These are phyloP conservation scores for Byasa hedistus DNA, from an alignment of 2,888 invertebrate species.

Conservation along the genomic window DNA sequence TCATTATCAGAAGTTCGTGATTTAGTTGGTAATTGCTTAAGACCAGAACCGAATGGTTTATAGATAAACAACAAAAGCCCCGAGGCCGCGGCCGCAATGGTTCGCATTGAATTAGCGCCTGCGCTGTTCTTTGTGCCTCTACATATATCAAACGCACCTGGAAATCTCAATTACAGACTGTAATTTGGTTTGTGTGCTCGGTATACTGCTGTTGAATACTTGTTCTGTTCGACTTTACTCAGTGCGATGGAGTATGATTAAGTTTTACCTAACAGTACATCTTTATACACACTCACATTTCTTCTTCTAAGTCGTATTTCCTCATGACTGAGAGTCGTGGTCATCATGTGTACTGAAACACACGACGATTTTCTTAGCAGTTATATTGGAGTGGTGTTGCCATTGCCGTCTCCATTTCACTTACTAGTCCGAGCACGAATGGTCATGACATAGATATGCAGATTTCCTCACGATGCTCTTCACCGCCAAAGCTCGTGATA, in stretches of 20 bases:
- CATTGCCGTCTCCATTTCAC: too few relatives aligned
- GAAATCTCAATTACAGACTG: conserved; percentile 21
- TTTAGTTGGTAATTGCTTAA: conserved; percentile 2
- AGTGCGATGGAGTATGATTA: neutral
- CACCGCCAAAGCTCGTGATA: too few relatives aligned
- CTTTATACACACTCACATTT: neutral
- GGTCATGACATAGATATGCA: too few relatives aligned
- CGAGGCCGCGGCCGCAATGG: conserved; percentile 1
- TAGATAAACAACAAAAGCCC: conserved; percentile 2
- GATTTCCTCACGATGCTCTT: too few relatives aligned
- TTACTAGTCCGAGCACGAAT: too few relatives aligned
- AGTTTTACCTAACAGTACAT: neutral
- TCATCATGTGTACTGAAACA: too few relatives aligned
- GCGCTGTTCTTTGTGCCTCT: conserved; percentile 6
- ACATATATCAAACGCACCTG: conserved; percentile 22
- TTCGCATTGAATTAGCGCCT: conserved; percentile 5
- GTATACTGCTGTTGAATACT: conserved; percentile 4
- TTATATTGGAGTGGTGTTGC: too few relatives aligned
- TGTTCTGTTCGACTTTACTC: neutral
- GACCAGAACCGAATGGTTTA: conserved; percentile 5
- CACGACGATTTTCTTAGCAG: too few relatives aligned
- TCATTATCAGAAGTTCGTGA: neutral
- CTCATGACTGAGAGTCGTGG: too few relatives aligned
- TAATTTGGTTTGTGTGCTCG: conserved; percentile 9
- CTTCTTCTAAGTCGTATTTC: too few relatives aligned